Evolutionary conservation across 2,797 vertebrate species (phyloP).

Genomic region (Xerus rutilus): DNA sequence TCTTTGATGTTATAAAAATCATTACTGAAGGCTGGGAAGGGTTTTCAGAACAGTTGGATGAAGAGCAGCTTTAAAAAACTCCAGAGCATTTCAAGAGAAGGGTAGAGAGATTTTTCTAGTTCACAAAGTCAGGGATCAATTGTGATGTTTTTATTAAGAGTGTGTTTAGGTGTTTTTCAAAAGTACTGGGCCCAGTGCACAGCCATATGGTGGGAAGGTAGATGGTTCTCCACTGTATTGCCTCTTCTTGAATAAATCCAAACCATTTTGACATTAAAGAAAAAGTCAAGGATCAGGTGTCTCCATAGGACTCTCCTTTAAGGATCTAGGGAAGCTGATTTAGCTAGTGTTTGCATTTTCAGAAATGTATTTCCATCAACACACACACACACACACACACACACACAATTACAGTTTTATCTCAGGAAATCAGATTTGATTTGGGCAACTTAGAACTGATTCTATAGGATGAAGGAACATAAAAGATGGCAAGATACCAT

Average conservation of each 20-base stretch:
- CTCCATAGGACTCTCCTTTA: neutral
- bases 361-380: neutral
- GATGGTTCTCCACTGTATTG: neutral
- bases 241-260: neutral
- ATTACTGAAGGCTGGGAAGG: neutral
- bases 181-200: neutral
- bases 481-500: neutral
- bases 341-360: neutral
- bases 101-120: neutral
- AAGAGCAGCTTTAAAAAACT: neutral
- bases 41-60: neutral
- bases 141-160: neutral
- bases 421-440: neutral
- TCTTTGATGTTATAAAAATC: neutral
- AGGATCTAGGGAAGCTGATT: neutral
- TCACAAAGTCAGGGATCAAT: neutral
- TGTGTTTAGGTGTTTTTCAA: neutral
- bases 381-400: neutral
- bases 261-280: neutral
- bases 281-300: neutral
- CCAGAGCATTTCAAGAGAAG: neutral
- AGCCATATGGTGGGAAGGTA: accelerated
- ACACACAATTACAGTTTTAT: neutral
- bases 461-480: neutral
- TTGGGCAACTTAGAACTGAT: neutral